Evolutionary conservation across 2,888 invertebrate species (phyloP).

Genomic region (Ichneumoninae sp.): DNA sequence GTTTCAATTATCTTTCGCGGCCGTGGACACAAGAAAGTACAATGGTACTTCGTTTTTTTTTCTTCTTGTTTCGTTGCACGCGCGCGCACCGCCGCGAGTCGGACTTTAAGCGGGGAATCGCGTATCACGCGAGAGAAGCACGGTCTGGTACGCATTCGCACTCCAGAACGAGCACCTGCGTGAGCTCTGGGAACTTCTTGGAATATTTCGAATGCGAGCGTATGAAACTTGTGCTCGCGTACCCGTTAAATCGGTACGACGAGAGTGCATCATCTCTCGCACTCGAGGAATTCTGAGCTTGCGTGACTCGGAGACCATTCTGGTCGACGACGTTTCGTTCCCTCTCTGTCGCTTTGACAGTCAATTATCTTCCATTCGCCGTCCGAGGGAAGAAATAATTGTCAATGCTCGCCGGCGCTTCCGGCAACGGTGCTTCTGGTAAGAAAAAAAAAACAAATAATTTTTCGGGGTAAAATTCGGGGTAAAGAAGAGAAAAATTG

Average conservation of each 20-base stretch:
- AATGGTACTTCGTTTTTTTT: constrained; percentile 10
- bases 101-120: constrained; percentile 21
- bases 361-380: not conserved
- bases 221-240: constrained; percentile 54
- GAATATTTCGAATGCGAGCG: constrained; percentile 13
- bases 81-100: not conserved
- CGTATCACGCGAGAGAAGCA: constrained; percentile 13
- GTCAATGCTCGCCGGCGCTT: too few relatives aligned
- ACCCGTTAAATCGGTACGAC: constrained; percentile 64
- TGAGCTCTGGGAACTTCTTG: not conserved
- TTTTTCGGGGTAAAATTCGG: too few relatives aligned
- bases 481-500: too few relatives aligned
- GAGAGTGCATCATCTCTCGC: constrained; percentile 60
- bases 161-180: constrained; percentile 5
- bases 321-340: constrained; percentile 9
- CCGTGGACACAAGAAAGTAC: not conserved
- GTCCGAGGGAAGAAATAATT: not conserved
- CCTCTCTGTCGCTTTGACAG: not conserved
- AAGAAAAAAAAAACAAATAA: not conserved
- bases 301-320: constrained; percentile 2
- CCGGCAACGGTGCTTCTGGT: not conserved
- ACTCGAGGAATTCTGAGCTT: constrained; percentile 38
- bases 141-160: constrained; percentile 24
- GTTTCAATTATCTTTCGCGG: constrained; percentile 19
- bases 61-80: not conserved